These are phyloP conservation scores for Mycalesis mineus DNA, from an alignment of 2,888 invertebrate species.

Conservation along the genomic window DNA sequence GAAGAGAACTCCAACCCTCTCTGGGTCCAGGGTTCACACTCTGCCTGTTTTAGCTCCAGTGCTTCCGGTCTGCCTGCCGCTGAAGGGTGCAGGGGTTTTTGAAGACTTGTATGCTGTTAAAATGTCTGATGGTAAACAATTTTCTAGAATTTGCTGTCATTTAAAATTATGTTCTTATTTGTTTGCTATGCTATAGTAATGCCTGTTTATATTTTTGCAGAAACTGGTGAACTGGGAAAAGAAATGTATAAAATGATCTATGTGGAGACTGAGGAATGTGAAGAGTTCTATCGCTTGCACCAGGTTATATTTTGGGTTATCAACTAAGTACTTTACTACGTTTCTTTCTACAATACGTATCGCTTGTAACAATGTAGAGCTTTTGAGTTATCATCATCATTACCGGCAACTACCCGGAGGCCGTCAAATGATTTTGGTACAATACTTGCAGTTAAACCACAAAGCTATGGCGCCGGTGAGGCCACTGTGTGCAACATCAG, in stretches of 20 bases:
- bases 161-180: too few species aligned
- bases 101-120: slow-evolving; percentile 43
- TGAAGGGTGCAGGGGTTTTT: slow-evolving; percentile 37
- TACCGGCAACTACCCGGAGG: too few species aligned
- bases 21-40: too few species aligned
- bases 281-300: slow-evolving; percentile 47
- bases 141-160: neutral
- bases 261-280: slow-evolving; percentile 44
- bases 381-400: too few species aligned
- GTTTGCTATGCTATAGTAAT: neutral
- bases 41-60: slow-evolving; percentile 34
- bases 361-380: too few species aligned
- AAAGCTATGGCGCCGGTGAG: slow-evolving; percentile 45
- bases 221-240: slow-evolving; percentile 41
- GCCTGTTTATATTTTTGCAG: slow-evolving; percentile 34
- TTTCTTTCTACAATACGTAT: neutral
- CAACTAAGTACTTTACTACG: neutral
- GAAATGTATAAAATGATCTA: slow-evolving; percentile 44
- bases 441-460: slow-evolving; percentile 42
- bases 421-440: too few species aligned
- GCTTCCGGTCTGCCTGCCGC: slow-evolving; percentile 47
- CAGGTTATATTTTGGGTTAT: slow-evolving; percentile 35
- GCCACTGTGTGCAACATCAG: slow-evolving; percentile 43
- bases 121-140: slow-evolving; percentile 45
- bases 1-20: too few species aligned